Percentiles rank a stretch among this genome's conserved stretches.
Conservation (phyloP, 2,113 vertebrate genomes). For the Cyprinus carpio region DNA sequence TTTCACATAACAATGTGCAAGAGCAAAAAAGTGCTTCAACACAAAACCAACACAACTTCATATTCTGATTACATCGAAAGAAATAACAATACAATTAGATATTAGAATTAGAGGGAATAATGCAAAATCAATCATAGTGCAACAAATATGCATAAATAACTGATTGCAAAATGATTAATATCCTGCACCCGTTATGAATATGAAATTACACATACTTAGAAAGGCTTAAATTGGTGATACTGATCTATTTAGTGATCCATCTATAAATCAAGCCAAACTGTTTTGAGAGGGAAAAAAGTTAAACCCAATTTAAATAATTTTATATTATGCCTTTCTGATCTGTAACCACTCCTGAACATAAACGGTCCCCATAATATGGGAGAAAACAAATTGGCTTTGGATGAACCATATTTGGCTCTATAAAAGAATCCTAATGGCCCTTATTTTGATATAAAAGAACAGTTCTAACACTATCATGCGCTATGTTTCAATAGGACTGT, state of each 20-base stretch:
- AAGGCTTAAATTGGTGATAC: conserved; percentile 87
- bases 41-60: conserved; percentile 86
- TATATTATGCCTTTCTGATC: not conserved
- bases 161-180: conserved; percentile 83
- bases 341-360: not conserved
- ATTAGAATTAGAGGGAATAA: conserved; percentile 7
- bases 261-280: conserved; percentile 18
- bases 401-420: conserved; percentile 13
- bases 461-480: not conserved
- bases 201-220: conserved; percentile 59
- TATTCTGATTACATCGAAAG: conserved; percentile 52
- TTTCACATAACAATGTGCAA: conserved; percentile 84
- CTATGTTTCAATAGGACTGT: not conserved
- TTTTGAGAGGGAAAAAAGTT: not conserved
- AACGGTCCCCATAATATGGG: not conserved
- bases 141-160: conserved; percentile 98
- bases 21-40: conserved; percentile 93
- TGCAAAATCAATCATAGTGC: conserved; percentile 86
- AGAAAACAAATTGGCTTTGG: conserved; percentile 51
- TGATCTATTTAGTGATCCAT: not conserved
- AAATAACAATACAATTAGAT: conserved; percentile 61
- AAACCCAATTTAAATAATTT: not conserved
- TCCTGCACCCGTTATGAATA: conserved; percentile 74
- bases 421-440: not conserved
- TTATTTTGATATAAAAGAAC: conserved; percentile 28